Evolutionary conservation across 2,888 invertebrate genomes (phyloP), one percentile per base, ranked within the genome.

Genomic region (Agriotes lineatus): DNA sequence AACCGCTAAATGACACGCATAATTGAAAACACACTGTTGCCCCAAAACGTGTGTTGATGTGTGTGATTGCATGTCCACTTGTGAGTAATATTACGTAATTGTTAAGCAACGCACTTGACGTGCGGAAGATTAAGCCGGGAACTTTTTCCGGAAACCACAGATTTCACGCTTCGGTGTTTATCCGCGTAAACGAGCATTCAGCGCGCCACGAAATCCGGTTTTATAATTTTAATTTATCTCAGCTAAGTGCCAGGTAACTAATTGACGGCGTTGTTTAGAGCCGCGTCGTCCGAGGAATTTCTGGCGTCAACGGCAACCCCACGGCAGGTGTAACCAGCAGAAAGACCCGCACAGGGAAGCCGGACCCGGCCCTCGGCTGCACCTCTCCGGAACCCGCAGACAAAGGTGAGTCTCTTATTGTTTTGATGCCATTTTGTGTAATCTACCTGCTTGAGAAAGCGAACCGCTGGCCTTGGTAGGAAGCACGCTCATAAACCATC

Each of bases 281-380:
- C 71, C 82, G 82, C 66, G 73, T 80, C 62, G 79, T 79, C 70
- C 78, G 80, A 74, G 80, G 80, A 76, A 77, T 79, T 72, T 76
- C 80, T 59, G 76, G 76, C 69, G 79, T 81, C 70, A 78, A 77
- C 71, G 73, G 76, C 62, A 74, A 74, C 66, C 71, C 78, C 42
- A 70, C 78, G 61, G 62, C 73, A 54, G 70, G 72, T 69, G 74
- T 77, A 62, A 79, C 71, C 69, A 70, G 75, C 50, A 78, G 80
- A 71, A 80, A 80, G 73, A 76, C 77, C 64, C 78, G 81, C 45
- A 76, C 77, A 45, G 79, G 79, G 62, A 77, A 79, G 69, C 74
- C 78, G 45, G 76, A 76, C 37, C 61, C 74, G 70, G 64, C 74
- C 64, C 68, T 75, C 52, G 72, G 74, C 60, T 79, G 76, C 61